Evolutionary conservation across 2,888 invertebrate species (phyloP), one percentile per base, ranked within the genome.

Genomic region (Phorcus lineatus): DNA sequence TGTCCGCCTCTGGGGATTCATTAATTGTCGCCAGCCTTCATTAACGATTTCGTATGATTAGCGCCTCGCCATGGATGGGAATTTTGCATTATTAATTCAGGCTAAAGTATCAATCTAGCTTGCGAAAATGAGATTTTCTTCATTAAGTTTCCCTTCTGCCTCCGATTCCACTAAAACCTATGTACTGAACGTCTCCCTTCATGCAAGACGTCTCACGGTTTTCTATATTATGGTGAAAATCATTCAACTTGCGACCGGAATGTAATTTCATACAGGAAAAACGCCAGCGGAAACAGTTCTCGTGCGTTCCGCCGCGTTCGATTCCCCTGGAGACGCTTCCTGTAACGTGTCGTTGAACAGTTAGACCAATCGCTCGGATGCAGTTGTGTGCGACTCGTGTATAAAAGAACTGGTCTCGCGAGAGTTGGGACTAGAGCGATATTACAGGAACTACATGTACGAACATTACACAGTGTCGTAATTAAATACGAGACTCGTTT

Each of bases 1-100:
- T 40, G 22, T 17, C 40, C 47, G 62, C 77, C 77, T 66, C 77
- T 22, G 77, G 77, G 77, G 66, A 78, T 62, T 62, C 77, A 78
- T 78, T 78, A 78, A 78, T 78, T 66, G 77, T 70, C 70, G 66
- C 57, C 28, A 17, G 77, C 66, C 77, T 78, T 78, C 77, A 78
- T 78, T 78, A 78, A 66, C 62, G 22, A 78, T 78, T 78, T 78
- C 77, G 77, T 66, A 66, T 78, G 77, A 78, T 78, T 78, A 78
- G 77, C 40, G 52, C 47, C 66, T 40, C 47, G 66, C 66, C 47
- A 66, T 66, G 62, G 77, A 66, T 66, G 52, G 52, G 66, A 52
- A 62, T 78, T 40, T 40, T 78, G 77, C 77, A 78, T 66, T 78
- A 78, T 78, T 78, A 78, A 78, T 78, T 47, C 77, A 40, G 66